Evolutionary conservation across 2,888 invertebrate species (phyloP).

Genomic region (Rhamphomyia laevipes): DNA sequence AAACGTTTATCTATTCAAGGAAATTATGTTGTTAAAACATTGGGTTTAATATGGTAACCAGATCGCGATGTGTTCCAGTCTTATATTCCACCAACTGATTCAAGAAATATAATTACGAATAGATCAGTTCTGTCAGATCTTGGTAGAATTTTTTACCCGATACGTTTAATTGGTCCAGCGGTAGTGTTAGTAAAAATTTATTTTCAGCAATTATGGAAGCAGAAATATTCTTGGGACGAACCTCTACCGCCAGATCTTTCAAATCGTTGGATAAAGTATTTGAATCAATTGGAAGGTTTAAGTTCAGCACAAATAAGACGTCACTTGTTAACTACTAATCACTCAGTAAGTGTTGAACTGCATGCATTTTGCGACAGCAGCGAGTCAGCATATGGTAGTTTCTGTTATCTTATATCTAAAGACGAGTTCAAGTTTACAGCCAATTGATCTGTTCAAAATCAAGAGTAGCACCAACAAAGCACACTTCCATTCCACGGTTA

Average conservation of each 20-base stretch:
- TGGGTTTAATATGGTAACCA: conserved; percentile 10
- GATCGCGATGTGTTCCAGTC: conserved; percentile 1
- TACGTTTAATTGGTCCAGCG: conserved; percentile 6
- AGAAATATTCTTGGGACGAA: not conserved
- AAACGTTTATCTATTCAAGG: not conserved
- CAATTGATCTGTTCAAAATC: conserved; percentile 9
- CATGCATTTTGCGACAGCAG: conserved; percentile 5
- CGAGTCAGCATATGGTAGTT: conserved; percentile 4
- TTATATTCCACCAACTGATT: conserved; percentile 1
- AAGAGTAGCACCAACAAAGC: conserved; percentile 8
- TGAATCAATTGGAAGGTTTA: not conserved
- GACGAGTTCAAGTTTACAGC: not conserved
- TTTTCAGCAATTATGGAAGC: conserved; percentile 6
- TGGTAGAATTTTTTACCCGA: conserved; percentile 6
- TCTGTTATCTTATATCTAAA: conserved; percentile 1
- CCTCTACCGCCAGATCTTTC: not conserved
- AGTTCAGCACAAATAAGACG: not conserved
- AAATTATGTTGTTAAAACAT: conserved; percentile 7
- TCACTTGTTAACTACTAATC: not conserved
- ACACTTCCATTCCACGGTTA: conserved; percentile 3
- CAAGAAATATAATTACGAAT: not conserved
- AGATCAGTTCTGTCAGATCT: conserved; percentile 5
- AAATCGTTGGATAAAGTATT: not conserved
- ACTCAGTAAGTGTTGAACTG: not conserved
- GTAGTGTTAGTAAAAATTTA: conserved; percentile 2